A percentile compares a stretch with the other conserved stretches of the same genome.
phyloP scores from a whole-genome alignment of 2,888 invertebrate species.

The Nebria brevicollis region DNA sequence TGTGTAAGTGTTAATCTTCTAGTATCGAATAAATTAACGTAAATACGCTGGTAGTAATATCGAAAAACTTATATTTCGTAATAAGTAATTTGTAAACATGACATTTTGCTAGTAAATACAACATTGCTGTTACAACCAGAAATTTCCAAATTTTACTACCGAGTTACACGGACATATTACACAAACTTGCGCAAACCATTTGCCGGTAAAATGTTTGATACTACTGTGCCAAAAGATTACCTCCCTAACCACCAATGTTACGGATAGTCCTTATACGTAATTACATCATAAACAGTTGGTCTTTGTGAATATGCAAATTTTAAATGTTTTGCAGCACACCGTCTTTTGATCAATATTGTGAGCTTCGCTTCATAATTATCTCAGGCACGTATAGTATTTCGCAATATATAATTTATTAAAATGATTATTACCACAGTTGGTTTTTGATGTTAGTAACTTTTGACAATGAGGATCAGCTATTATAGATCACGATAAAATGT shows the following conservation, averaged over 20 bases:
- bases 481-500: conserved; percentile 4
- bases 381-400: neutral
- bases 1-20: neutral
- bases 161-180: neutral
- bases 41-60: too few relatives aligned
- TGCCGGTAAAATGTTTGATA: conserved; percentile 25
- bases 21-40: too few relatives aligned
- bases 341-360: neutral
- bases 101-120: neutral
- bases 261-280: conserved; percentile 27
- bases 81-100: conserved; percentile 43
- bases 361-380: neutral
- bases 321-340: neutral
- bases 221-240: conserved; percentile 18
- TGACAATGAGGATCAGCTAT: neutral
- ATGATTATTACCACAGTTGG: too few relatives aligned
- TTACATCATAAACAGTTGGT: conserved; percentile 38
- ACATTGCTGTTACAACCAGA: neutral
- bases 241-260: conserved; percentile 19
- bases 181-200: neutral
- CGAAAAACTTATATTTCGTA: neutral
- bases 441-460: neutral
- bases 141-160: neutral
- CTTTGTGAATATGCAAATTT: conserved; percentile 43
- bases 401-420: neutral